Evolutionary conservation across 35 echinoderm and acorn worm genomes (phyloP).

Genomic region (Lytechinus pictus): DNA sequence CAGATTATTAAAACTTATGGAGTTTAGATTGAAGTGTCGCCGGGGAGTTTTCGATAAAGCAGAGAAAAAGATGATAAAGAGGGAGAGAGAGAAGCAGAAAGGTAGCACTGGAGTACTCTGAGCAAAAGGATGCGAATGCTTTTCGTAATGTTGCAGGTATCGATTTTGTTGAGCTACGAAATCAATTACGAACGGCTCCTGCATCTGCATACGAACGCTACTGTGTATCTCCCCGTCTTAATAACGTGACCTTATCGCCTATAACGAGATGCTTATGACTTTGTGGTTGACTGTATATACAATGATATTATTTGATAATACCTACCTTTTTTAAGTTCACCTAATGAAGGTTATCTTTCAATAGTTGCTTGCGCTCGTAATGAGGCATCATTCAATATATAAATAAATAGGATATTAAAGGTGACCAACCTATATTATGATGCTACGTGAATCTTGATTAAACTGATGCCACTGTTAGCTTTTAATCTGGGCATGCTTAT

Average conservation of each 20-base stretch:
- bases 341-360: too few species aligned
- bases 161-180: background rate
- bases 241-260: background rate
- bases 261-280: background rate
- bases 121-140: background rate
- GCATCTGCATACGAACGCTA: background rate
- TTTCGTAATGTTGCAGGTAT: background rate
- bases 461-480: too few species aligned
- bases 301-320: background rate
- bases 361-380: too few species aligned
- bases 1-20: background rate
- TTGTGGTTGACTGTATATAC: background rate
- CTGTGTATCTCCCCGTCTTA: background rate
- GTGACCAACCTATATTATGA: too few species aligned
- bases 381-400: too few species aligned
- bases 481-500: too few species aligned
- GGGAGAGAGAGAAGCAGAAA: background rate
- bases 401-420: too few species aligned
- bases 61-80: background rate
- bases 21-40: conserved; percentile 1
- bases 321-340: too few species aligned
- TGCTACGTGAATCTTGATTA: too few species aligned
- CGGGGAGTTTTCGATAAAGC: background rate
- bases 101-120: background rate
- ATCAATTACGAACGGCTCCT: background rate